Percentiles rank a stretch among this genome's conserved stretches.
These are phyloP conservation scores for Hydropsyche tenuis DNA, from an alignment of 1,140 invertebrate species.

Conservation along the genomic window DNA sequence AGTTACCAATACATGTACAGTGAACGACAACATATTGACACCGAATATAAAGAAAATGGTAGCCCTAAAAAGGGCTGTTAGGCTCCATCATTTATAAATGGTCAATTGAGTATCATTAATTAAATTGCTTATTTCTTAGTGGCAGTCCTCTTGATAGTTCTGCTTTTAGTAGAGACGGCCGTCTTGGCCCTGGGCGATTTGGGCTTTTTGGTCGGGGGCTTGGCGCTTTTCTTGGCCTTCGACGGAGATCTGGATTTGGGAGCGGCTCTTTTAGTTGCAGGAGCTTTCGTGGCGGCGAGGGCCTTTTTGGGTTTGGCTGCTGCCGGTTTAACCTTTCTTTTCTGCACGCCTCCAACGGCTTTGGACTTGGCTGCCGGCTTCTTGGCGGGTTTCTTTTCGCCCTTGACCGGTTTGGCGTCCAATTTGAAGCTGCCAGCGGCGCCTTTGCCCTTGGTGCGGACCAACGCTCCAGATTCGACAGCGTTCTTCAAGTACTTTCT, in stretches of 20 bases:
- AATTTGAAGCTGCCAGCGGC: slow-evolving; percentile 69
- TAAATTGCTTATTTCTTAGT: slow-evolving; percentile 18
- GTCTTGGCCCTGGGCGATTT: slow-evolving; percentile 46
- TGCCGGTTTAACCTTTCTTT: slow-evolving; percentile 21
- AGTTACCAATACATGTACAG: too few species aligned
- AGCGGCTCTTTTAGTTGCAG: slow-evolving; percentile 6
- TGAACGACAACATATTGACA: too few species aligned
- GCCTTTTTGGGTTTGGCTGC: slow-evolving; percentile 33
- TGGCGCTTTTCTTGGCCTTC: slow-evolving; percentile 36
- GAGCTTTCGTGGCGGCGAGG: slow-evolving; percentile 24
- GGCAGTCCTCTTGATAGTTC: slow-evolving; percentile 12
- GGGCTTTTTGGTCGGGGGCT: slow-evolving; percentile 46
- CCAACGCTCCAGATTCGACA: slow-evolving; percentile 62
- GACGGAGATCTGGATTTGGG: slow-evolving; percentile 28
- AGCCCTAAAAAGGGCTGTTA: slow-evolving; percentile 46
- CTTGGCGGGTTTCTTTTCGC: slow-evolving; percentile 37
- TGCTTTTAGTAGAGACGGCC: slow-evolving; percentile 37
- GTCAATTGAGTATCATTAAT: too few species aligned
- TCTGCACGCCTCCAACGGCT: not conserved
- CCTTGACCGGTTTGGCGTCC: slow-evolving; percentile 27
- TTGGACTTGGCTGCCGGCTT: slow-evolving; percentile 4
- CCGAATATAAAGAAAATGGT: slow-evolving; percentile 9
- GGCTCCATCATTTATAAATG: not conserved
- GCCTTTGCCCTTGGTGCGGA: slow-evolving; percentile 64
- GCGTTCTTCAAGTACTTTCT: slow-evolving; percentile 67